phyloP scores from a whole-genome alignment of 2,113 vertebrate species.

The Microcebus murinus region DNA sequence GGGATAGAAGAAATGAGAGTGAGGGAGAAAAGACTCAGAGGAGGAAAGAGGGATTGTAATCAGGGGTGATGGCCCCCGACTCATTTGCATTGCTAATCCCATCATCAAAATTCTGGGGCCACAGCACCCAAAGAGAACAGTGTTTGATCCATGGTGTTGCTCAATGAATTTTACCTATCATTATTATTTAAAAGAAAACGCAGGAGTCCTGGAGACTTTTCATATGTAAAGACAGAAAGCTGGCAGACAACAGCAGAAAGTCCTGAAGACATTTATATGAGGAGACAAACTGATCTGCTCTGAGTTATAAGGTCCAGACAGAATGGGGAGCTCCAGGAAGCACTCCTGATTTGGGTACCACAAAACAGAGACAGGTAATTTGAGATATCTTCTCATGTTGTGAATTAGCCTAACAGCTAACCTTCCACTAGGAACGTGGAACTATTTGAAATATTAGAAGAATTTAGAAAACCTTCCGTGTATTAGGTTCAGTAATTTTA shows the following conservation, averaged over 20 bases:
- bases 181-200: neutral
- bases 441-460: neutral
- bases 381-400: neutral
- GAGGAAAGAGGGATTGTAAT: neutral
- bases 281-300: neutral
- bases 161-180: neutral
- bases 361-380: neutral
- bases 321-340: neutral
- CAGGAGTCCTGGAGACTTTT: neutral
- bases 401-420: neutral
- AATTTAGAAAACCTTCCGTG: neutral
- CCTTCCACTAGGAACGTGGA: neutral
- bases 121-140: neutral
- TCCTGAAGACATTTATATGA: neutral
- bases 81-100: neutral
- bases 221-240: neutral
- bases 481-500: neutral
- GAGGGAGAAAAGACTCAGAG: neutral
- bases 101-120: neutral
- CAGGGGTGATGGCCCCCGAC: rapidly evolving
- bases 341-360: neutral
- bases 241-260: neutral
- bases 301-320: neutral
- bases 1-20: neutral
- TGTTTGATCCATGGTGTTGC: neutral